Base-by-base conservation (phyloP, 2,888 invertebrate species). In the Idaea dimidiata region DNA sequence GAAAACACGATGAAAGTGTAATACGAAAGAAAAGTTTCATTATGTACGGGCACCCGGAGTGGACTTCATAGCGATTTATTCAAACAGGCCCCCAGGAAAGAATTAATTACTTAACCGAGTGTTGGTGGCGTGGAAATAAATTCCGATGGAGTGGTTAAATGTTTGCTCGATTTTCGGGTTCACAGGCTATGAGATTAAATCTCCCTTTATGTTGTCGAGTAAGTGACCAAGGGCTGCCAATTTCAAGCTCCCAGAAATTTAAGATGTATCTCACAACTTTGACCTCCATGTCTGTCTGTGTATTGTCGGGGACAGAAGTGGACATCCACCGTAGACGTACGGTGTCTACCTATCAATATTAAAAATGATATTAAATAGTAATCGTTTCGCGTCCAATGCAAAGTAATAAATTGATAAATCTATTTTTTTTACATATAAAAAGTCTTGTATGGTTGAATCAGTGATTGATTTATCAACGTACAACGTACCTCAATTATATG, bases 71-170 rank as follows among this genome's bases (percentile, higher is more conserved):
- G 79, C 81, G 80, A 85, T 84, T 84, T 85, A 83, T 82, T 83
- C 78, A 82, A 84, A 83, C 78, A 74, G 80, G 73, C 70, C 71
- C 71, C 78, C 76, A 79, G 58, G 58, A 82, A 84, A 83, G 82
- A 85, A 83, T 88, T 88, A 87, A 88, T 88, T 86, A 86, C 82
- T 85, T 82, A 82, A 80, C 77, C 72, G 75, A 78, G 76, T 76
- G 78, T 67, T 72, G 71, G 78, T 73, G 65, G 68, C 66, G 66
- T 14, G 33, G 57, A 16, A 56, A 57, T 56, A 17, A 56, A 62
- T 16, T 56, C 24, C 59, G 43, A 62, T 59, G 59, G 62, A 59
- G 18, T 59, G 59, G 53, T 43, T 59, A 56, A 56, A 17, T 56
- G 56, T 56, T 56, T 18, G 18, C 56, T 56, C 56, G 56, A 56